These are phyloP conservation scores for Trididemnum nubilum DNA, from an alignment of 23 tunicate genomes.

Conservation along the genomic window DNA sequence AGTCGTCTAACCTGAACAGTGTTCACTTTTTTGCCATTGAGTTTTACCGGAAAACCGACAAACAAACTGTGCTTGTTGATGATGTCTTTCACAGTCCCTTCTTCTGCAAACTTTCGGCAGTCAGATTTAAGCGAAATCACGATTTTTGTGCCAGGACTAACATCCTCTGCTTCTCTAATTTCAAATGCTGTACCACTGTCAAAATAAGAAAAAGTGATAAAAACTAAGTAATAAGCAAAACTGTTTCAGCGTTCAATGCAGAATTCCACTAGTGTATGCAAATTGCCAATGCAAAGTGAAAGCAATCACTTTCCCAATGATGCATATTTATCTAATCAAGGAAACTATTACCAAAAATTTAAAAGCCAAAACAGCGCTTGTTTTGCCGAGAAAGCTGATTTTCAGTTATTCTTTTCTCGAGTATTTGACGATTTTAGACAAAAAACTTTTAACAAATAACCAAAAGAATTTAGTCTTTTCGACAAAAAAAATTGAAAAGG, in stretches of 20 bases:
- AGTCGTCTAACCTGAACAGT: conserved; percentile 67
- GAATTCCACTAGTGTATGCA: too few relatives aligned
- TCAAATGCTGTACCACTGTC: conserved; percentile 74
- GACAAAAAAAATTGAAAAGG: too few relatives aligned
- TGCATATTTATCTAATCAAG: too few relatives aligned
- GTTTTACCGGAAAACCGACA: conserved; percentile 84
- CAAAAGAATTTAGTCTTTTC: too few relatives aligned
- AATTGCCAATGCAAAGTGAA: not conserved
- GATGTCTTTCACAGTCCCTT: conserved; percentile 72
- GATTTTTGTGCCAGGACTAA: conserved; percentile 83
- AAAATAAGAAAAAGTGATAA: not conserved
- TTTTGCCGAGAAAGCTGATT: too few relatives aligned
- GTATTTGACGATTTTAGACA: too few relatives aligned
- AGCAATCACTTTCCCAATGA: not conserved
- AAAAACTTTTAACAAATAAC: too few relatives aligned
- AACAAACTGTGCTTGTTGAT: conserved; percentile 75
- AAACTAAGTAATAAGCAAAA: not conserved
- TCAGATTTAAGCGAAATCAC: conserved; percentile 76
- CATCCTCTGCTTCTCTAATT: conserved; percentile 68
- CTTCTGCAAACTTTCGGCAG: conserved; percentile 88
- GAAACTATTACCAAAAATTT: too few relatives aligned
- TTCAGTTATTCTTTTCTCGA: too few relatives aligned
- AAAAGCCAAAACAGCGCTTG: too few relatives aligned
- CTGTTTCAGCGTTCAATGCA: not conserved
- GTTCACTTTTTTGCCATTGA: conserved; percentile 67